Evolutionary conservation across 1,140 invertebrate genomes (phyloP).

Genomic region (Aplysia californica): DNA sequence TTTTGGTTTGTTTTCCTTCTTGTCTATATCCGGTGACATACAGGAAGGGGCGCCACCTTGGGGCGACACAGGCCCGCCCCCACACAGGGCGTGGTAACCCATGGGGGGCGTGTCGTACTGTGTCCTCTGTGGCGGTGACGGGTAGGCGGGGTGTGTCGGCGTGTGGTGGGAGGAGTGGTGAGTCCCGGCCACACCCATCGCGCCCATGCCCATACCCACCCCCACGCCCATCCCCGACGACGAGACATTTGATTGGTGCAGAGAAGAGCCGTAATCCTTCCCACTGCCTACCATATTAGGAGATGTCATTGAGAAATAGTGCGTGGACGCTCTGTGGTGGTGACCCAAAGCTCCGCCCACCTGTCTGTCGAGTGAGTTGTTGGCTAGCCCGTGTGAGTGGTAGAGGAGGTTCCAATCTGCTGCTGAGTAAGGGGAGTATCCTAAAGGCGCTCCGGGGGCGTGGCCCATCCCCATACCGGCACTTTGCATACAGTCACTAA

Average conservation of each 20-base stretch:
- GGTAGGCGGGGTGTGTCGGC: slow-evolving; percentile 23
- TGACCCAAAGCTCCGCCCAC: slow-evolving; percentile 14
- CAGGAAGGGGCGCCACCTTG: slow-evolving; percentile 37
- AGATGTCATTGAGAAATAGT: slow-evolving; percentile 23
- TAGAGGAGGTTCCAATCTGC: slow-evolving; percentile 51
- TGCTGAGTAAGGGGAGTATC: slow-evolving; percentile 46
- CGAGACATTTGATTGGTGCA: slow-evolving; percentile 9
- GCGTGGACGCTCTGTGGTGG: slow-evolving; percentile 16
- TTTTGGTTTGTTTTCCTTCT: slow-evolving; percentile 54
- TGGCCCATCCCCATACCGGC: slow-evolving; percentile 35
- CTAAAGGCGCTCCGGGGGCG: slow-evolving; percentile 28
- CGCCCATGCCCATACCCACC: slow-evolving; percentile 10
- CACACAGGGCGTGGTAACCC: slow-evolving; percentile 33
- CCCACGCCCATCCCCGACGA: background rate
- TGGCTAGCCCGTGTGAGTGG: slow-evolving; percentile 30
- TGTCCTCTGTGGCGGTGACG: slow-evolving; percentile 25
- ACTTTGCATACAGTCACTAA: slow-evolving; percentile 53
- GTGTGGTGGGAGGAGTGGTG: slow-evolving; percentile 23
- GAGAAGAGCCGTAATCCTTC: slow-evolving; percentile 24
- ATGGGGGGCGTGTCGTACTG: slow-evolving; percentile 13
- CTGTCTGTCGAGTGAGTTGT: slow-evolving; percentile 17
- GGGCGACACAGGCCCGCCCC: slow-evolving; percentile 30
- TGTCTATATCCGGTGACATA: slow-evolving; percentile 52
- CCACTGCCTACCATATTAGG: slow-evolving; percentile 12
- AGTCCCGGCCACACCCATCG: no score